Percentiles rank a stretch among this genome's conserved stretches.
Evolutionary conservation across 1,140 invertebrate species (phyloP).

Genomic region (Drosophila ercepeae): DNA sequence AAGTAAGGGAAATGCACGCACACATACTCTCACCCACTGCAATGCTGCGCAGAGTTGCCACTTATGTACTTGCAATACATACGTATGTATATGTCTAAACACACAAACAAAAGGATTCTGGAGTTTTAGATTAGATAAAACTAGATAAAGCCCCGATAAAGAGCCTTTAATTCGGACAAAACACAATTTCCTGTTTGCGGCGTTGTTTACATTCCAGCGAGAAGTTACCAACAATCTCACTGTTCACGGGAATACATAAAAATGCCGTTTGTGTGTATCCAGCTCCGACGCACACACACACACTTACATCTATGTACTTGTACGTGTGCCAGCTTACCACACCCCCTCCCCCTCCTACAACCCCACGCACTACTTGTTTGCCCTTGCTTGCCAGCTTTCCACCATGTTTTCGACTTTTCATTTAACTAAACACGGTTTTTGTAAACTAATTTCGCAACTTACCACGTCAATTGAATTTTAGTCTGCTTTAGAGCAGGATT

Average conservation of each 20-base stretch:
- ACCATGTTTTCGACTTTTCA: neutral
- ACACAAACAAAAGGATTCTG: conserved; percentile 13
- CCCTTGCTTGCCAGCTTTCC: conserved; percentile 5
- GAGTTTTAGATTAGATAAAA: conserved; percentile 24
- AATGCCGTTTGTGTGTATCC: conserved; percentile 48
- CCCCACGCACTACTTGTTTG: conserved; percentile 20
- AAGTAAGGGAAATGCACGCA: conserved; percentile 23
- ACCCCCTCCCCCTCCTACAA: conserved; percentile 4
- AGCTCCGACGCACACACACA: conserved; percentile 24
- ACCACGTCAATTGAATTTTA: conserved; percentile 54
- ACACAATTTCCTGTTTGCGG: conserved; percentile 24
- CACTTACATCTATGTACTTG: conserved; percentile 4
- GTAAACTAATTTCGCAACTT: conserved; percentile 31
- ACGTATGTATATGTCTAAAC: too few relatives aligned
- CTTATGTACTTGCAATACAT: conserved; percentile 17
- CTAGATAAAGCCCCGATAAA: neutral
- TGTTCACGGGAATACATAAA: conserved; percentile 42
- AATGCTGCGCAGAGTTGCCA: conserved; percentile 44
- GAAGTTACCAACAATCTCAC: conserved; percentile 8
- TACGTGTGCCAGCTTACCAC: conserved; percentile 9
- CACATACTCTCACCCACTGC: conserved; percentile 26
- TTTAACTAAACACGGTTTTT: neutral
- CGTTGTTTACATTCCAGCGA: conserved; percentile 32
- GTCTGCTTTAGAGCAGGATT: conserved; percentile 66
- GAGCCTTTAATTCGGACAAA: conserved; percentile 15